Conservation (phyloP, 2,113 vertebrate species). For the Tautogolabrus adspersus region DNA sequence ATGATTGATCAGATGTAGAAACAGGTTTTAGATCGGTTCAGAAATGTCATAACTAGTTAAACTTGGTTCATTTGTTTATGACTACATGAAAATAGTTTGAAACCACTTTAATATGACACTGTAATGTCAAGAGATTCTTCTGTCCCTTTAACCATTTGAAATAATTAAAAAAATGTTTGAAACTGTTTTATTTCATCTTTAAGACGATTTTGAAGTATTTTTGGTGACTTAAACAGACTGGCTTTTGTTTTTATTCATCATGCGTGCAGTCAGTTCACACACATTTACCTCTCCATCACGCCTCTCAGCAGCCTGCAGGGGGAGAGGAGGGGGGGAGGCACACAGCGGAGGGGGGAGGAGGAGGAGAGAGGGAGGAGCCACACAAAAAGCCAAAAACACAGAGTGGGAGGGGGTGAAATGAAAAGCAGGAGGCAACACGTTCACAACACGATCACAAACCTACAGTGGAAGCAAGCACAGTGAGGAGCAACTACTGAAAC, state of each 20-base stretch:
- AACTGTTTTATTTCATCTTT: too few species aligned
- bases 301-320: constrained; percentile 49
- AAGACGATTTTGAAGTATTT: too few species aligned
- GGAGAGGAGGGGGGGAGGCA: not conserved
- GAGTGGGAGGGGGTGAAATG: constrained; percentile 38
- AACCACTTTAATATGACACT: too few species aligned
- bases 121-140: too few species aligned
- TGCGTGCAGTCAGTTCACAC: constrained; percentile 7
- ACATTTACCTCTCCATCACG: constrained; percentile 58
- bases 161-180: too few species aligned
- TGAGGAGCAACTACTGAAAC: constrained; percentile 4
- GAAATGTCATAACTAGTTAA: too few species aligned
- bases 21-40: too few species aligned
- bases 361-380: not conserved
- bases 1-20: too few species aligned
- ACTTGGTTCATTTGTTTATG: too few species aligned
- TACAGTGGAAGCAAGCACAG: constrained; percentile 22
- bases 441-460: constrained; percentile 27
- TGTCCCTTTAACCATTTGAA: too few species aligned
- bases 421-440: constrained; percentile 48
- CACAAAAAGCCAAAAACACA: constrained; percentile 24
- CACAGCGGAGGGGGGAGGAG: not conserved
- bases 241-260: not conserved
- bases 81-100: too few species aligned
- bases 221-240: too few species aligned